phyloP scores from a whole-genome alignment of 2,797 vertebrate genomes.

The Hippocampus kuda region DNA sequence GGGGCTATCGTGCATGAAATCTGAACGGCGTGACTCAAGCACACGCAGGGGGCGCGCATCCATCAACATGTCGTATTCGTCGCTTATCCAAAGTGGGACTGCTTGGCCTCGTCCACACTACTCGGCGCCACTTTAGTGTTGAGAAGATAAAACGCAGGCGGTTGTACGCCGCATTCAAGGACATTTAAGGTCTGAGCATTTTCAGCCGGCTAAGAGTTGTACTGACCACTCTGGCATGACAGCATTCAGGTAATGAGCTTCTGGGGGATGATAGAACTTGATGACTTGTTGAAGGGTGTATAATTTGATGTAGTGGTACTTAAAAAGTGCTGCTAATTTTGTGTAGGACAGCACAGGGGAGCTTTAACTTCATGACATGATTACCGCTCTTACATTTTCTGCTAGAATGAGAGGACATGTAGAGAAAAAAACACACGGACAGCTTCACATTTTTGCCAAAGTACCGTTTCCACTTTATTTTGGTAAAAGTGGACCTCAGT shows the following conservation, averaged over 20 bases:
- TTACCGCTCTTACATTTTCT: not conserved
- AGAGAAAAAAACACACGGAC: not conserved
- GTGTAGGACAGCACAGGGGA: not conserved
- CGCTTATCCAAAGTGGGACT: not conserved
- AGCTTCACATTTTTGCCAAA: not conserved
- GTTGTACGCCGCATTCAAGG: not conserved
- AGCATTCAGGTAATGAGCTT: constrained; percentile 1
- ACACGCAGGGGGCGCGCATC: not conserved
- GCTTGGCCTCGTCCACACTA: not conserved
- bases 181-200: not conserved
- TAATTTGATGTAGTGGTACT: constrained; percentile 4
- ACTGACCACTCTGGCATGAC: constrained; percentile 4
- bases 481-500: not conserved
- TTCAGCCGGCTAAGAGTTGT: not conserved
- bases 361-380: not conserved
- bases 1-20: not conserved
- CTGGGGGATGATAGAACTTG: constrained; percentile 7
- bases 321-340: not conserved
- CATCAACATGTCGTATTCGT: not conserved
- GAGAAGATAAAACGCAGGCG: not conserved
- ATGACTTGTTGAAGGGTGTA: constrained; percentile 4
- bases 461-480: not conserved
- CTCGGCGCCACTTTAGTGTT: not conserved
- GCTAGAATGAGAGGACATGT: not conserved
- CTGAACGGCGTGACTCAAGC: not conserved